These are phyloP conservation scores for Megalonaias nervosa DNA, from an alignment of 1,140 invertebrate species.

Conservation along the genomic window DNA sequence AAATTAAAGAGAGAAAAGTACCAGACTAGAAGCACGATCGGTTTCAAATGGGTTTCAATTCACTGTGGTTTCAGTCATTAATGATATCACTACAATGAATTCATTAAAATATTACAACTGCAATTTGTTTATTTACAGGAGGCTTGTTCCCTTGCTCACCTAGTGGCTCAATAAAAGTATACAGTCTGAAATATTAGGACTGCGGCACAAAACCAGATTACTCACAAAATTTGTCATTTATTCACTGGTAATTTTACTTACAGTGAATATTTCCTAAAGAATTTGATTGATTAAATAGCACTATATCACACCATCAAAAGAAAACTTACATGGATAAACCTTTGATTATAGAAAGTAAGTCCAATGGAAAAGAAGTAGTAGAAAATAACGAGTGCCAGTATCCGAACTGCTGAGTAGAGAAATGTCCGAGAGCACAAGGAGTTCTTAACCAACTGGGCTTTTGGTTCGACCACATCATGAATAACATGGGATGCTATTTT, in stretches of 20 bases:
- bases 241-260: too few species aligned
- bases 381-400: conserved; percentile 75
- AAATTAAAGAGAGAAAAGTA: too few species aligned
- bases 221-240: neutral
- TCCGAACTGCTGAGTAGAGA: conserved; percentile 44
- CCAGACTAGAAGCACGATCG: too few species aligned
- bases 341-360: conserved; percentile 97
- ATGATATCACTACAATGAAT: too few species aligned
- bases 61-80: too few species aligned
- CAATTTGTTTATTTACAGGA: too few species aligned
- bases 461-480: conserved; percentile 37
- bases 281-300: too few species aligned
- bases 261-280: too few species aligned
- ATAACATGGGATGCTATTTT: too few species aligned
- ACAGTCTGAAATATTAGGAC: neutral
- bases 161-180: neutral
- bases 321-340: conserved; percentile 85
- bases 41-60: too few species aligned
- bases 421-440: conserved; percentile 50
- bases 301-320: neutral
- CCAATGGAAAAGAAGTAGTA: conserved; percentile 94
- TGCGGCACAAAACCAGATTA: neutral
- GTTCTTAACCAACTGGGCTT: conserved; percentile 52
- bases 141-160: neutral
- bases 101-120: too few species aligned